Conservation (phyloP, 2,113 vertebrate genomes). For the Leptosomus discolor region DNA sequence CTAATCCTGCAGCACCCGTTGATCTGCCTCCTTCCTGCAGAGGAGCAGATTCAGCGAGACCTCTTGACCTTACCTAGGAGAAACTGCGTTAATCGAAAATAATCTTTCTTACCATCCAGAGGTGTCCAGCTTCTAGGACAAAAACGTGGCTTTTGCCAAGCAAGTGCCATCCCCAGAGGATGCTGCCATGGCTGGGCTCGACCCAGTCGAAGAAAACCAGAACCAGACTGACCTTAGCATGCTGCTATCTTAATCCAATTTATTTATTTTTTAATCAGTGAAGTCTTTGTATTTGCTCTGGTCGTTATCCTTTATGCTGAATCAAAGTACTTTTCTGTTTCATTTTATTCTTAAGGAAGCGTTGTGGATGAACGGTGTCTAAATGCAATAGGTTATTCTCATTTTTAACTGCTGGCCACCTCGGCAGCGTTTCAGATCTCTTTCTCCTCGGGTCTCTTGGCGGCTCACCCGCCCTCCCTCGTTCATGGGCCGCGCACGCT, state of each 20-base stretch:
- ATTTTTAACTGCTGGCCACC: neutral
- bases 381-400: rapidly evolving
- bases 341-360: rapidly evolving
- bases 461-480: neutral
- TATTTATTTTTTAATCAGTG: neutral
- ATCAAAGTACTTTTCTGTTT: neutral
- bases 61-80: neutral
- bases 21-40: neutral
- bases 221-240: too few species aligned
- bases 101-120: neutral
- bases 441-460: rapidly evolving
- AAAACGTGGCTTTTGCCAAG: rapidly evolving
- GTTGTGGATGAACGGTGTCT: rapidly evolving
- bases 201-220: rapidly evolving
- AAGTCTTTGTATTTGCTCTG: neutral
- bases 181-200: neutral
- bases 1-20: neutral
- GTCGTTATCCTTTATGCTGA: neutral
- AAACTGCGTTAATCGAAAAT: neutral
- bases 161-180: neutral
- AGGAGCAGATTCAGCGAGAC: neutral
- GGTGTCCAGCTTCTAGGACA: neutral
- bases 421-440: neutral
- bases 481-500: rapidly evolving
- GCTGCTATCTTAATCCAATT: neutral